These are phyloP conservation scores for Agrypnus murinus DNA, from an alignment of 2,888 invertebrate genomes.

Conservation along the genomic window DNA sequence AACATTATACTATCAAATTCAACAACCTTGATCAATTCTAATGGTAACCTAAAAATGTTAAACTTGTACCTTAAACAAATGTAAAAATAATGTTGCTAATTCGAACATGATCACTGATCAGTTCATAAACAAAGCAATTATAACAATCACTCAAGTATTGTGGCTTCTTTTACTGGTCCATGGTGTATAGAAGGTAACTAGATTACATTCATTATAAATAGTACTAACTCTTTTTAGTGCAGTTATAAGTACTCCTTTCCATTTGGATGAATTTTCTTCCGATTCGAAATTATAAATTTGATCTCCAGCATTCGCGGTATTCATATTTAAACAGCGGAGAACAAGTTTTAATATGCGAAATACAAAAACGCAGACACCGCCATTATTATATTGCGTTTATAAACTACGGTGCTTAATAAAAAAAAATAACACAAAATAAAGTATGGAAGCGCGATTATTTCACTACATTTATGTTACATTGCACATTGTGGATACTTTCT, in stretches of 20 bases:
- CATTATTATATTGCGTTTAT: conserved; percentile 58
- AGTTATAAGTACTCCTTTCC: conserved; percentile 92
- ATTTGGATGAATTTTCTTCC: conserved; percentile 91
- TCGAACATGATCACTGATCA: too few relatives aligned
- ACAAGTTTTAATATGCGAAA: conserved; percentile 52
- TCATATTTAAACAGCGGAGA: conserved; percentile 64
- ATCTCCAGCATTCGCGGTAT: conserved; percentile 72
- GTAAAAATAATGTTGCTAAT: too few relatives aligned
- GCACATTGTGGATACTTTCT: conserved; percentile 58
- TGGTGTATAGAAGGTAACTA: neutral
- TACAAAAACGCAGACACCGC: conserved; percentile 59
- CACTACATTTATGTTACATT: conserved; percentile 63
- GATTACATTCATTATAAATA: neutral
- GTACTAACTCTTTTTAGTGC: conserved; percentile 87
- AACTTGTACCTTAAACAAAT: too few relatives aligned
- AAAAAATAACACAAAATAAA: conserved; percentile 59
- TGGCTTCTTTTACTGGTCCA: too few relatives aligned
- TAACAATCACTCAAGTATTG: too few relatives aligned
- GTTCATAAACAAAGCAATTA: too few relatives aligned
- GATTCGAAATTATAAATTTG: conserved; percentile 88
- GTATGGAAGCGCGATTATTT: conserved; percentile 53
- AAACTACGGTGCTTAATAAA: conserved; percentile 47
- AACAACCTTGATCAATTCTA: too few relatives aligned
- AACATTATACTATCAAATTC: too few relatives aligned
- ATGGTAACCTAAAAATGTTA: too few relatives aligned